phyloP scores from a whole-genome alignment of 1,140 invertebrate species.

The Venustaconcha ellipsiformis region DNA sequence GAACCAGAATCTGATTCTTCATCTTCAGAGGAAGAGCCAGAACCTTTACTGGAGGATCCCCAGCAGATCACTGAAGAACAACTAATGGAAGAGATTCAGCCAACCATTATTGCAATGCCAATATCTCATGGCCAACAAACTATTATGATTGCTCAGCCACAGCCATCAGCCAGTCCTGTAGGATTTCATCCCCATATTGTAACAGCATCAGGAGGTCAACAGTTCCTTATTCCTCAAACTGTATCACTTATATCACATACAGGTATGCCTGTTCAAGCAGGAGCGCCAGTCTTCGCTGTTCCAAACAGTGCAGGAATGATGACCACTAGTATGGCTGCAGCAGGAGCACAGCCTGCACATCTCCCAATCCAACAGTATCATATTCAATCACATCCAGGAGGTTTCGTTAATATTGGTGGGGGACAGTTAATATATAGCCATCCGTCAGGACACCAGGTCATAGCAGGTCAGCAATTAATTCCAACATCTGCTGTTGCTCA shows the following conservation, averaged over 20 bases:
- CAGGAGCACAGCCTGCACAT: conserved; percentile 23
- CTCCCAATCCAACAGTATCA: conserved; percentile 9
- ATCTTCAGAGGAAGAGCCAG: conserved; percentile 27
- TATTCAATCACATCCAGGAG: too few relatives aligned
- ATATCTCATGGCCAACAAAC: not conserved
- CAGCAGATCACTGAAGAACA: not conserved
- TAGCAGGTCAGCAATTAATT: conserved; percentile 2
- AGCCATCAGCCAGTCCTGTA: conserved; percentile 30
- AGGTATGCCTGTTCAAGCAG: conserved; percentile 29
- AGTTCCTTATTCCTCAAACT: conserved; percentile 16
- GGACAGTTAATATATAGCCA: too few relatives aligned
- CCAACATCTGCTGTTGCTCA: conserved; percentile 7
- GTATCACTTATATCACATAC: conserved; percentile 12
- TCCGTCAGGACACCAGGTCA: not conserved
- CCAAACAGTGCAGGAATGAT: conserved; percentile 15
- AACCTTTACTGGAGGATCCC: conserved; percentile 4
- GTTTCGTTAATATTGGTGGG: too few relatives aligned
- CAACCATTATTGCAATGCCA: conserved; percentile 17
- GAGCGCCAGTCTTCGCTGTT: conserved; percentile 28
- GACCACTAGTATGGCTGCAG: conserved; percentile 13
- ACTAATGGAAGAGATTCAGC: conserved; percentile 6
- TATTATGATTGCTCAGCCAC: conserved; percentile 25
- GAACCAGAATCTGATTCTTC: conserved; percentile 29
- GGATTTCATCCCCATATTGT: conserved; percentile 8
- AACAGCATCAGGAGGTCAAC: conserved; percentile 19